phyloP scores from a whole-genome alignment of 2,113 vertebrate genomes.

The Etheostoma cragini region DNA sequence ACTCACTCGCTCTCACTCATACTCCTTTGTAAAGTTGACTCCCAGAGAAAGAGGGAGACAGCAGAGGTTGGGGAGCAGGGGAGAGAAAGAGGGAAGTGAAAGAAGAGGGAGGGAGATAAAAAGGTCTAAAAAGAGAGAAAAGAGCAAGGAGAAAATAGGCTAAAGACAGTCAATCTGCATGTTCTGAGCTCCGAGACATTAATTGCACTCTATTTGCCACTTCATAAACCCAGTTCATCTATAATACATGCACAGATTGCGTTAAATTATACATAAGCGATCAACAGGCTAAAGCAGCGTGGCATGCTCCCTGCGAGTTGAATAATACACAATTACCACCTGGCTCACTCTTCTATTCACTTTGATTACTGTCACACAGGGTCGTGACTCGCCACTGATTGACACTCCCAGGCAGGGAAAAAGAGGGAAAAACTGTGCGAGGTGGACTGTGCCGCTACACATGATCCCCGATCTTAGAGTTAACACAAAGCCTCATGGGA shows the following conservation, averaged over 20 bases:
- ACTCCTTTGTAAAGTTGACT: conserved; percentile 82
- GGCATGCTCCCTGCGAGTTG: conserved; percentile 63
- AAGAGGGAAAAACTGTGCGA: not conserved
- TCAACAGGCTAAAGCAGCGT: conserved; percentile 73
- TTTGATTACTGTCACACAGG: conserved; percentile 71
- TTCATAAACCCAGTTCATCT: conserved; percentile 63
- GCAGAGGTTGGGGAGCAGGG: conserved; percentile 67
- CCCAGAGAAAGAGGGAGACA: conserved; percentile 80
- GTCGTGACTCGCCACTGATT: conserved; percentile 54
- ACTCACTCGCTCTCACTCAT: conserved; percentile 75
- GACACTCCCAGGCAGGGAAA: conserved; percentile 33
- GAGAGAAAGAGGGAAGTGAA: conserved; percentile 48
- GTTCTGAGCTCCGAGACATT: conserved; percentile 49
- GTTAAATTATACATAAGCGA: conserved; percentile 76
- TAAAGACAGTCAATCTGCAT: conserved; percentile 67
- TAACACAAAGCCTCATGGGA: conserved; percentile 54
- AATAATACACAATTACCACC: conserved; percentile 76
- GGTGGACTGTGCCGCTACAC: conserved; percentile 32
- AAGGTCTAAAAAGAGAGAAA: conserved; percentile 59
- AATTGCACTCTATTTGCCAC: conserved; percentile 73
- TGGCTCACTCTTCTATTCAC: conserved; percentile 61
- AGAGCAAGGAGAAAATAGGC: conserved; percentile 49
- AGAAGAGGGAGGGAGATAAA: conserved; percentile 50
- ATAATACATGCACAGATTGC: conserved; percentile 76
- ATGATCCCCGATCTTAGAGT: conserved; percentile 24